Evolutionary conservation across 2,888 invertebrate species (phyloP).

Genomic region (Morpho deidamia): DNA sequence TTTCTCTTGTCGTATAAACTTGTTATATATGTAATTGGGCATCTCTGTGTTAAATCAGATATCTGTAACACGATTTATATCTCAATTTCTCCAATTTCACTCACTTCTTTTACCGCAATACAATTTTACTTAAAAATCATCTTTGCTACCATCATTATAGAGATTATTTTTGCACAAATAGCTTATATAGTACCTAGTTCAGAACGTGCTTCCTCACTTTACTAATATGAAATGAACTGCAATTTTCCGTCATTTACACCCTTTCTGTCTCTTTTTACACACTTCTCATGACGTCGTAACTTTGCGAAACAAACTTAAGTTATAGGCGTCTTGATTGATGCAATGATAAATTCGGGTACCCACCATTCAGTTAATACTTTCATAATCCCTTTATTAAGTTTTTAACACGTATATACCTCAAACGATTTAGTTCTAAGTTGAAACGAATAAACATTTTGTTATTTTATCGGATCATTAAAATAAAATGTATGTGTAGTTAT

Average conservation of each 20-base stretch:
- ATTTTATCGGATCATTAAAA: too few relatives aligned
- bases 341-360: too few relatives aligned
- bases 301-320: not conserved
- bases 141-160: constrained; percentile 15
- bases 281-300: not conserved
- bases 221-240: not conserved
- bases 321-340: not conserved
- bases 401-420: too few relatives aligned
- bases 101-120: constrained; percentile 42
- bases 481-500: too few relatives aligned
- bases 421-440: too few relatives aligned
- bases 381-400: too few relatives aligned
- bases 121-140: constrained; percentile 17
- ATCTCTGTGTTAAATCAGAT: constrained; percentile 12
- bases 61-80: constrained; percentile 44
- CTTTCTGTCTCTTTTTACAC: not conserved
- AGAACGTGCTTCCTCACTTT: not conserved
- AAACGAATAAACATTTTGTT: too few relatives aligned
- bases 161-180: not conserved
- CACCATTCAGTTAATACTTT: not conserved
- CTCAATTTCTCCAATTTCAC: constrained; percentile 49
- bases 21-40: not conserved
- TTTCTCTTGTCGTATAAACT: too few relatives aligned
- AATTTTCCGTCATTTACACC: not conserved
- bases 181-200: not conserved